Conservation (phyloP, 2,113 vertebrate species). For the Perccottus glenii region DNA sequence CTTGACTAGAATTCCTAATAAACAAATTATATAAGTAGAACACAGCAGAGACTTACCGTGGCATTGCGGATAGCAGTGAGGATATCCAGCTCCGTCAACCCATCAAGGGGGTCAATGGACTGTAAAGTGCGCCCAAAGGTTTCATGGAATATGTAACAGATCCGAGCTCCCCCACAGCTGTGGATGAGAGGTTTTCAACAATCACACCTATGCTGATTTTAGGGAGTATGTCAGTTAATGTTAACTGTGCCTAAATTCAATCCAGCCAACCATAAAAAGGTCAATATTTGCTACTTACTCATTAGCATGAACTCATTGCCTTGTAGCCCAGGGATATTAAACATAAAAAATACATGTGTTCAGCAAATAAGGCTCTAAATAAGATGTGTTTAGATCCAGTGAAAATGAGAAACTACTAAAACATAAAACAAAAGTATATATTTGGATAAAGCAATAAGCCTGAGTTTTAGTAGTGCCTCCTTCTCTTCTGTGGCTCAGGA, state of each 20-base stretch:
- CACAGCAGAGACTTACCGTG: constrained; percentile 56
- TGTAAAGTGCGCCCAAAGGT: constrained; percentile 84
- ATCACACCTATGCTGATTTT: constrained; percentile 21
- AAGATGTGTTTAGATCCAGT: background rate
- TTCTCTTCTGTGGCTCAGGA: too few relatives aligned
- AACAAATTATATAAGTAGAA: constrained; percentile 11
- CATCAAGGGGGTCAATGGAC: constrained; percentile 82
- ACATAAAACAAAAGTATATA: constrained; percentile 1
- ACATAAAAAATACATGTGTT: constrained; percentile 4
- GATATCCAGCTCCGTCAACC: constrained; percentile 80
- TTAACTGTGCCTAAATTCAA: constrained; percentile 45
- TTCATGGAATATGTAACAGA: constrained; percentile 87
- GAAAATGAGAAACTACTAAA: background rate
- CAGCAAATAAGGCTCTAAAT: background rate
- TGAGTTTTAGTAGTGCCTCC: too few relatives aligned
- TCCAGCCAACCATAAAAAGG: constrained; percentile 51
- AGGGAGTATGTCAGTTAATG: constrained; percentile 22
- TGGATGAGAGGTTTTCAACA: constrained; percentile 33
- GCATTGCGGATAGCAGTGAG: constrained; percentile 85
- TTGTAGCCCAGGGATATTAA: constrained; percentile 11
- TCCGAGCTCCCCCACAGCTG: constrained; percentile 83
- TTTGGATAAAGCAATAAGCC: background rate
- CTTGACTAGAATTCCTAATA: constrained; percentile 22
- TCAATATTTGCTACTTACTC: constrained; percentile 53
- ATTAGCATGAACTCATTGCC: constrained; percentile 49